These are phyloP conservation scores for Liposcelis brunnea DNA, from an alignment of 2,888 invertebrate species.

Conservation along the genomic window DNA sequence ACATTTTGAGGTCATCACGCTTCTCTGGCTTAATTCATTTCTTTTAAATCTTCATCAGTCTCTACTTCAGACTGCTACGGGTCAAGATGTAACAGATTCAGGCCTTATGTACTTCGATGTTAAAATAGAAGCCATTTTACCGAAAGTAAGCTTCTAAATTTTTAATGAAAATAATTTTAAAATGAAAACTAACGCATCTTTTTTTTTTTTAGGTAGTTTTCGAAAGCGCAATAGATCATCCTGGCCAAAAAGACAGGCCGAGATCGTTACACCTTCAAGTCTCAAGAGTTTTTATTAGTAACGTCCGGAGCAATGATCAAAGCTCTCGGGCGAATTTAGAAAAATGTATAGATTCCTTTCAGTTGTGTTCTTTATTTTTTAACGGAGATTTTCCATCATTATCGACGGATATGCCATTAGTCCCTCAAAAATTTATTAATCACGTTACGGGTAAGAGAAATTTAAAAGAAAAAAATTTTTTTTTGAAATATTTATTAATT, in stretches of 20 bases:
- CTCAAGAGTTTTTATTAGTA: slow-evolving; percentile 49
- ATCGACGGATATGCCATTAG: slow-evolving; percentile 50
- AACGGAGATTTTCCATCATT: slow-evolving; percentile 62
- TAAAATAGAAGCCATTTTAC: slow-evolving; percentile 83
- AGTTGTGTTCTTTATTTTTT: slow-evolving; percentile 55
- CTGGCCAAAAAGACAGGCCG: slow-evolving; percentile 72
- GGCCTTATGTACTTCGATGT: slow-evolving; percentile 56
- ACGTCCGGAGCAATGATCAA: slow-evolving; percentile 41
- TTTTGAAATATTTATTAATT: slow-evolving; percentile 5
- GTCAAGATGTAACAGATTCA: slow-evolving; percentile 19
- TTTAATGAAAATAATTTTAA: background rate
- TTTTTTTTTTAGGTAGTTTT: slow-evolving; percentile 42
- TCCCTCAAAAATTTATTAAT: slow-evolving; percentile 64
- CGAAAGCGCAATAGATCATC: slow-evolving; percentile 57
- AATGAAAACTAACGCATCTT: background rate
- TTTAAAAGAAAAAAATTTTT: slow-evolving; percentile 2
- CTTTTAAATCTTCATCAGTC: slow-evolving; percentile 70
- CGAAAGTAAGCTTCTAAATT: slow-evolving; percentile 43
- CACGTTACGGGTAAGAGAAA: slow-evolving; percentile 35
- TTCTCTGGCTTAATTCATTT: slow-evolving; percentile 90
- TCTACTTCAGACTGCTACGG: slow-evolving; percentile 34
- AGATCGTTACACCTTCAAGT: slow-evolving; percentile 71
- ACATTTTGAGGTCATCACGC: slow-evolving; percentile 70
- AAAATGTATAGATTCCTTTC: slow-evolving; percentile 57
- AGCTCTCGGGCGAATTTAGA: slow-evolving; percentile 59